Percentiles rank a stretch among this genome's conserved stretches.
These are phyloP conservation scores for Drosophila macrospina DNA, from an alignment of 2,888 invertebrate genomes.

Conservation along the genomic window DNA sequence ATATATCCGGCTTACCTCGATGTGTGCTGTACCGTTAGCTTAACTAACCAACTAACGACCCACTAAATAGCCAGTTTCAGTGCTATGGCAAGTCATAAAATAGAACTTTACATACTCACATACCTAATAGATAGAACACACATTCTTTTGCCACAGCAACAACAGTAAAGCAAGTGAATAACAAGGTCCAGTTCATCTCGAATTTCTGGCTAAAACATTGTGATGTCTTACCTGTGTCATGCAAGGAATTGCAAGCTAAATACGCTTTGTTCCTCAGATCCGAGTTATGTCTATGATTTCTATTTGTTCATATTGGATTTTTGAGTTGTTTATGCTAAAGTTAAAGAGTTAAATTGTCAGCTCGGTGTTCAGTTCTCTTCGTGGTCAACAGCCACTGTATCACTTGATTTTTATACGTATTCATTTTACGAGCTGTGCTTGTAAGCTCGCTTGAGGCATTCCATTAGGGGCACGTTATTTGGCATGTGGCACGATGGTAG, in stretches of 20 bases:
- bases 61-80: background rate
- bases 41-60: background rate
- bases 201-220: background rate
- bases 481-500: slow-evolving; percentile 61
- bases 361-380: background rate
- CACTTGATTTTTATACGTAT: slow-evolving; percentile 19
- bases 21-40: background rate
- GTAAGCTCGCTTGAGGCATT: slow-evolving; percentile 55
- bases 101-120: background rate
- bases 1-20: background rate
- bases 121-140: background rate
- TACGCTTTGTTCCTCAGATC: too few species aligned
- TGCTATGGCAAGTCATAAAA: background rate
- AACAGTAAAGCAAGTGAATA: background rate
- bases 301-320: background rate
- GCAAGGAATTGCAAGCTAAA: background rate
- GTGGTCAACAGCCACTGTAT: slow-evolving; percentile 30
- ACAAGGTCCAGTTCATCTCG: background rate
- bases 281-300: too few species aligned
- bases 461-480: slow-evolving; percentile 64
- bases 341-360: background rate
- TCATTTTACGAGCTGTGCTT: slow-evolving; percentile 37
- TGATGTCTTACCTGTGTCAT: background rate
- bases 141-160: background rate
- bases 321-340: background rate